Base-by-base conservation (phyloP, 37 sponge, comb jelly and placozoan genomes). In the Crambe crambe region DNA sequence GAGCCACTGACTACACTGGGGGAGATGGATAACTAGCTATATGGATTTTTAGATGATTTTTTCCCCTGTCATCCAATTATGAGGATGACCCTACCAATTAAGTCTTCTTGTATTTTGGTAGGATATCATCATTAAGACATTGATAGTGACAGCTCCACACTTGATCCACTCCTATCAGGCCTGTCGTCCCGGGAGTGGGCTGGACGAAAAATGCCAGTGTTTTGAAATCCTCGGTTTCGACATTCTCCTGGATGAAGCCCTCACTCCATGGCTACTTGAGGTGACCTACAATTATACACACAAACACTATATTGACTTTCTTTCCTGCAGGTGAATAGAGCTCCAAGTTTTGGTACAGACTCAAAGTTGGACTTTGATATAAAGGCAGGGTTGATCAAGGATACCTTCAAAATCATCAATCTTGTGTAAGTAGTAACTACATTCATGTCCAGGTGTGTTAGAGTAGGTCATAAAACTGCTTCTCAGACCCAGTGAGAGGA, bases 151-250 rank as follows among this genome's bases (percentile, higher is more conserved):
- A 34, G 80, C 89, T 43, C 96, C 96, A 29, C 78, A 91, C 37
- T 37, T 95, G 51, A 42, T 83, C 15, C 96, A 95, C 74, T 83
- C 90, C 44, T 95, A 91, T 67, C 75, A 72, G 17, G 89, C 86
- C 39, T 91, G 89, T 58, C 78, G 96, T 3, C 93, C 92, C 18
- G 90, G 90, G n/a, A 65, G 69, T 2, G 6, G 29, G 9, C 20
- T 69, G 15, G 66, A 56, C 20, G 79, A 56, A 5, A 74, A 75
- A 56, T 77, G 93, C 72, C 86, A 86, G 47, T 93, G 83, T 56
- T 95, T 95, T 84, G 96, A 95, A 60, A 72, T 95, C 58, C 88
- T 95, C 12, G 96, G 96, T 30, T 91, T 95, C 83, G 96, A 95
- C 68, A 85, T 95, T 56, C 73, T 95, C 32, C 59, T 95, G 9